These are phyloP conservation scores for Pseudoatta argentina DNA, from an alignment of 1,140 invertebrate genomes.

Conservation along the genomic window DNA sequence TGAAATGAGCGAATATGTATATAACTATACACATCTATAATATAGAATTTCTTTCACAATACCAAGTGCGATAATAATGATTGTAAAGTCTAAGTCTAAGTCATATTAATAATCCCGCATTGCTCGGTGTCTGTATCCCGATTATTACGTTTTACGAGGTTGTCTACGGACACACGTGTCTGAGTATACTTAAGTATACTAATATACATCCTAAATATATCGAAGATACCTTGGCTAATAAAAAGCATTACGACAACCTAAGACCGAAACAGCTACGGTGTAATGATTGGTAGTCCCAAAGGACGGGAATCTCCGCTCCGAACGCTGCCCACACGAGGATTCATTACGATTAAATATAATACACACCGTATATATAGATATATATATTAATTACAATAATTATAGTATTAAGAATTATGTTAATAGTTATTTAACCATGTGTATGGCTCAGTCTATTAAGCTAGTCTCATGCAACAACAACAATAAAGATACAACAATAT, in stretches of 20 bases:
- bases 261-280: neutral
- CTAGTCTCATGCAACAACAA: constrained; percentile 85
- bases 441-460: constrained; percentile 85
- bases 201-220: constrained; percentile 31
- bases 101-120: constrained; percentile 31
- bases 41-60: constrained; percentile 31
- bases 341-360: constrained; percentile 83
- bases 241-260: neutral
- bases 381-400: constrained; percentile 82
- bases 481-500: constrained; percentile 85
- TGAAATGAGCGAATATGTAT: constrained; percentile 24
- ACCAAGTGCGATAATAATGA: constrained; percentile 29
- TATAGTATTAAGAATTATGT: constrained; percentile 83
- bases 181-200: constrained; percentile 12
- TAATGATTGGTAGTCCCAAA: constrained; percentile 62
- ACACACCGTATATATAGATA: constrained; percentile 75
- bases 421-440: constrained; percentile 84
- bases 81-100: constrained; percentile 47
- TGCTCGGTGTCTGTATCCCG: constrained; percentile 5
- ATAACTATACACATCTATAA: constrained; percentile 8
- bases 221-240: constrained; percentile 2
- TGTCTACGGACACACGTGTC: neutral
- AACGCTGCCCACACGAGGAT: constrained; percentile 80
- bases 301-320: constrained; percentile 77
- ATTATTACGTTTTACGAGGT: neutral